These are phyloP conservation scores for Diorhabda sublineata DNA, from an alignment of 1,140 invertebrate species.

Conservation along the genomic window DNA sequence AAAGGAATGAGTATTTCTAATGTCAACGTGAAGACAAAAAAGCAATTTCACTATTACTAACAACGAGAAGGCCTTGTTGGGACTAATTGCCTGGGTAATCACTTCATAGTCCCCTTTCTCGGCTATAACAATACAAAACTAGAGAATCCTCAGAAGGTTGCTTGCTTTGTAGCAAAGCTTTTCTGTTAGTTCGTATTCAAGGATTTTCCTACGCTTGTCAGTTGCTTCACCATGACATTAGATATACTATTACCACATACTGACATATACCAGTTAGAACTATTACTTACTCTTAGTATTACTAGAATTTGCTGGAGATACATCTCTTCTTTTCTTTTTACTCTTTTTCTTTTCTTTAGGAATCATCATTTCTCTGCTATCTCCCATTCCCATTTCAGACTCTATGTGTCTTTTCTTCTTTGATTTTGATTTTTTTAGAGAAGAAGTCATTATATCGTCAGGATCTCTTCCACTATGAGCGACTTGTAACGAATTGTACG, in stretches of 20 bases:
- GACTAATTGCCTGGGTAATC: too few relatives aligned
- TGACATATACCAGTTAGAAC: background rate
- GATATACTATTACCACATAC: too few relatives aligned
- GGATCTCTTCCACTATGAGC: constrained; percentile 37
- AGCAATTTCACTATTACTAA: background rate
- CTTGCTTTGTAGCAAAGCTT: too few relatives aligned
- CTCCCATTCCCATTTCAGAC: constrained; percentile 40
- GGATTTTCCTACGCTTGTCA: too few relatives aligned
- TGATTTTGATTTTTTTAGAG: constrained; percentile 41
- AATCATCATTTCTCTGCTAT: constrained; percentile 48
- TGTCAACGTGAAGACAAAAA: background rate
- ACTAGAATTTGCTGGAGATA: constrained; percentile 28
- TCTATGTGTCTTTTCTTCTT: constrained; percentile 42
- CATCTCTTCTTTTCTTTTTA: constrained; percentile 45
- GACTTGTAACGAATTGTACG: constrained; percentile 44
- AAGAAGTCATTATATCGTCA: constrained; percentile 34
- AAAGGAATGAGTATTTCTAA: background rate
- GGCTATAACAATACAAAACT: too few relatives aligned
- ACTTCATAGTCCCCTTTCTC: too few relatives aligned
- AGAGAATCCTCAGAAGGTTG: too few relatives aligned
- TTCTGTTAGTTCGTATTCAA: too few relatives aligned
- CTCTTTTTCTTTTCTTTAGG: constrained; percentile 44
- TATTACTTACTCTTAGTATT: constrained; percentile 11
- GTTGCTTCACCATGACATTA: too few relatives aligned
- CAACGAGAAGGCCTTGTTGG: too few relatives aligned